Percentiles rank a stretch among this genome's conserved stretches.
phyloP scores from a whole-genome alignment of 2,888 invertebrate genomes.

The Psylliodes chrysocephalus region DNA sequence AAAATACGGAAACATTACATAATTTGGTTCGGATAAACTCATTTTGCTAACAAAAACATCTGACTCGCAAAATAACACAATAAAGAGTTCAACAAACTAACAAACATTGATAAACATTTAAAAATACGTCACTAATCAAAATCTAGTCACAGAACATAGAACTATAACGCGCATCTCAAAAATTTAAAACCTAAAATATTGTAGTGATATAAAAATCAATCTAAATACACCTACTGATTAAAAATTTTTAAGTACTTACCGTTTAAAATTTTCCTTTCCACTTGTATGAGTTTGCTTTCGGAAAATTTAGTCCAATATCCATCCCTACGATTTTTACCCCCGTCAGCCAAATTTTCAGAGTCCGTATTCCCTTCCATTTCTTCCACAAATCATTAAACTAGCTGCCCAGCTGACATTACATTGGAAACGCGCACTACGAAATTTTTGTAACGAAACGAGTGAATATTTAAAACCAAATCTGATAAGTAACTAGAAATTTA shows the following conservation, averaged over 20 bases:
- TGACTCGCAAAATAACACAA: too few species aligned
- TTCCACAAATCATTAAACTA: conserved; percentile 4
- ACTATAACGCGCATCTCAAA: too few species aligned
- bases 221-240: too few species aligned
- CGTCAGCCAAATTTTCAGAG: background rate
- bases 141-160: too few species aligned
- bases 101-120: too few species aligned
- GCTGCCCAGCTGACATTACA: background rate
- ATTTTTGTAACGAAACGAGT: conserved; percentile 3
- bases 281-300: conserved; percentile 77
- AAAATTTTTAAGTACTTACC: conserved; percentile 76
- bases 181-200: too few species aligned
- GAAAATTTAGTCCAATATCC: conserved; percentile 79
- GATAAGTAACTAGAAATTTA: conserved; percentile 14
- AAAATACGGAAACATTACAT: too few species aligned
- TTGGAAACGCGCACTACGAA: background rate
- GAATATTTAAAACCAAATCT: background rate
- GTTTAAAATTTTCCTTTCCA: conserved; percentile 84
- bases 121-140: too few species aligned
- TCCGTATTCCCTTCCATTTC: conserved; percentile 4
- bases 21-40: too few species aligned
- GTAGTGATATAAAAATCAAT: too few species aligned
- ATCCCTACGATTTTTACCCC: conserved; percentile 3
- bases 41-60: too few species aligned
- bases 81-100: too few species aligned